A percentile compares a stretch with the other conserved stretches of the same genome.
phyloP scores from a whole-genome alignment of 2,888 invertebrate species.

The Prosopocoilus inquinatus region DNA sequence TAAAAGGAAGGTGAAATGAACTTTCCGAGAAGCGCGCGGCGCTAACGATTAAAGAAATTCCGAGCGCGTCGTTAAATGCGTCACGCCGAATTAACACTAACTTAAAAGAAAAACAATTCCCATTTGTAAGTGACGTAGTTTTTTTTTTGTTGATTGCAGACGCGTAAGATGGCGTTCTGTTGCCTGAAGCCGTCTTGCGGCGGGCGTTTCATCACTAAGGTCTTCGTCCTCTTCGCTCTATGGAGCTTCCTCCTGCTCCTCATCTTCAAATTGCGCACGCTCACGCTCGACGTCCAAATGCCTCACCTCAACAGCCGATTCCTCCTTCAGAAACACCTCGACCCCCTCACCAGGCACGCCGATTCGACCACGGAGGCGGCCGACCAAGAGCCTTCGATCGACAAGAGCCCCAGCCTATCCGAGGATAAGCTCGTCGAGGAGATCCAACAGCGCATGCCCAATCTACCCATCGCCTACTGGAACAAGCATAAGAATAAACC shows the following conservation, averaged over 20 bases:
- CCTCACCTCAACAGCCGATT: conserved; percentile 52
- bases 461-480: conserved; percentile 84
- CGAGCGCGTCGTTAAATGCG: no score
- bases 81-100: neutral
- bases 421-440: conserved; percentile 77
- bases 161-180: conserved; percentile 25
- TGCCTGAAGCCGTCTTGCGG: conserved; percentile 27
- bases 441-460: conserved; percentile 77
- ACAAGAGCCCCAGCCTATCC: conserved; percentile 59
- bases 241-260: conserved; percentile 53
- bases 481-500: conserved; percentile 77
- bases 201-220: conserved; percentile 51
- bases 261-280: conserved; percentile 47
- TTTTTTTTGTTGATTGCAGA: conserved; percentile 12
- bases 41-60: no score
- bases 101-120: neutral
- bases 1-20: no score
- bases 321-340: conserved; percentile 53
- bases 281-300: conserved; percentile 45
- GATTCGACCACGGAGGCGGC: conserved; percentile 49
- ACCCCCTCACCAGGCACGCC: conserved; percentile 45
- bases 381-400: conserved; percentile 59
- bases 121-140: neutral
- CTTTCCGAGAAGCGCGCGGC: no score
- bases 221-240: conserved; percentile 49